Evolutionary conservation across 2,113 vertebrate genomes (phyloP).

Genomic region (Platycercus adscitus): DNA sequence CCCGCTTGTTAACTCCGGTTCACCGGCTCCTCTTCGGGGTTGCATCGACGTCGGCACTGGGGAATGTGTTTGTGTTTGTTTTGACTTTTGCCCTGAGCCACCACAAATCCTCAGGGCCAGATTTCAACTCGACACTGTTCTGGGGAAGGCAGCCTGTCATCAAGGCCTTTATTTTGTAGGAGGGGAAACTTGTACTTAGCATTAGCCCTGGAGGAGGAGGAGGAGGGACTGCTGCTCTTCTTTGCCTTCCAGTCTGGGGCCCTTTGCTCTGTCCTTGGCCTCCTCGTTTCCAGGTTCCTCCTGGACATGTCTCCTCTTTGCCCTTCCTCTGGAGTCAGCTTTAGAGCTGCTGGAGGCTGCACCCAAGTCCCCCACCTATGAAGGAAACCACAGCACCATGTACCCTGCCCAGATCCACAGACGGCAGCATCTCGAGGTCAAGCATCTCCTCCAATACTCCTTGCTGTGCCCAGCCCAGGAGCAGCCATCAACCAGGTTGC

Average conservation of each 20-base stretch:
- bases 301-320: not conserved
- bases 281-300: not conserved
- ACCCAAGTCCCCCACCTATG: rapidly evolving
- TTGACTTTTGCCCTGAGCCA: conserved; percentile 17
- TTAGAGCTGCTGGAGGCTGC: not conserved
- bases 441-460: not conserved
- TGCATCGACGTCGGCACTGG: not conserved
- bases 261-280: not conserved
- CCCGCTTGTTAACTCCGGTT: not conserved
- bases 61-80: conserved; percentile 43
- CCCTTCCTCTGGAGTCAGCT: rapidly evolving
- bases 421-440: rapidly evolving
- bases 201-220: not conserved
- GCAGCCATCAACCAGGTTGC: rapidly evolving
- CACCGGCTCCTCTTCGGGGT: not conserved
- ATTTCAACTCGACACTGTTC: not conserved
- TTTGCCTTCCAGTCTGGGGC: not conserved
- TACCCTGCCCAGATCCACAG: not conserved
- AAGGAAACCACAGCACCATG: rapidly evolving
- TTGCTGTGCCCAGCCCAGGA: not conserved
- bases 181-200: not conserved
- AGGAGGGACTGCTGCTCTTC: not conserved
- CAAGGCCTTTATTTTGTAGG: not conserved
- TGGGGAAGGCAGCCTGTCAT: conserved; percentile 28
- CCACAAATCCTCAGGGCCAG: conserved; percentile 21